A percentile compares a stretch with the other conserved stretches of the same genome.
phyloP scores from a whole-genome alignment of 1,140 invertebrate species.

The Gyrodactylus salaris region DNA sequence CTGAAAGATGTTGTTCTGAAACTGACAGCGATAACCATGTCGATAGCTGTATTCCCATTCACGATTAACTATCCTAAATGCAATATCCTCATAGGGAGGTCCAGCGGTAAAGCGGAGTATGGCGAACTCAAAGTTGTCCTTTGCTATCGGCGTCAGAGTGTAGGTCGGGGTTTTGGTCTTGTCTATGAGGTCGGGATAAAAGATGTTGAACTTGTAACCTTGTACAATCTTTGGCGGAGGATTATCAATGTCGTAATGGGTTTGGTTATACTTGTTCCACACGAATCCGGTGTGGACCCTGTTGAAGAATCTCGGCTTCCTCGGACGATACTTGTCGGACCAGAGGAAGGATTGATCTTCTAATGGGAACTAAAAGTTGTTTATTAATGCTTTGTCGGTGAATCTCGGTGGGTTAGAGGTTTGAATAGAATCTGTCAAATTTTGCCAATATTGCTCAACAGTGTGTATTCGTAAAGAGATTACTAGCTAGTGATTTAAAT shows the following conservation, averaged over 20 bases:
- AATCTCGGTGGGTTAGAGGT: too few relatives aligned
- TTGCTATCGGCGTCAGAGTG: conserved; percentile 42
- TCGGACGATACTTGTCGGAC: conserved; percentile 82
- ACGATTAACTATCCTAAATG: conserved; percentile 89
- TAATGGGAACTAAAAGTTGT: not conserved
- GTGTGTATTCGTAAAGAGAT: too few relatives aligned
- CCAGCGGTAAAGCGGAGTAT: conserved; percentile 71
- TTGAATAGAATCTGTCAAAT: too few relatives aligned
- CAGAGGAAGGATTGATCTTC: conserved; percentile 22
- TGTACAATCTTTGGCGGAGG: conserved; percentile 98
- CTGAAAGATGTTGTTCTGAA: conserved; percentile 96
- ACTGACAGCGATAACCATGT: conserved; percentile 79
- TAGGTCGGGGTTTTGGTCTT: conserved; percentile 69
- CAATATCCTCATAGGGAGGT: conserved; percentile 94
- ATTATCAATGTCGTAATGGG: conserved; percentile 98
- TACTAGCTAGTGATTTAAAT: not conserved
- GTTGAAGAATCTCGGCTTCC: conserved; percentile 91
- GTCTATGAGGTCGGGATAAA: conserved; percentile 93
- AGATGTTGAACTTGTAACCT: conserved; percentile 99
- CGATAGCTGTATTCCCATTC: conserved; percentile 99
- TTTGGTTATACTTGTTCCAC: conserved; percentile 99
- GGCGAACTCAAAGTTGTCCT: conserved; percentile 59
- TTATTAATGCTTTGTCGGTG: too few relatives aligned
- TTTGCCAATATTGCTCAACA: too few relatives aligned
- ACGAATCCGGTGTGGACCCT: conserved; percentile 59